Conservation (phyloP, 2,113 vertebrate species). For the Dicaeum eximium region DNA sequence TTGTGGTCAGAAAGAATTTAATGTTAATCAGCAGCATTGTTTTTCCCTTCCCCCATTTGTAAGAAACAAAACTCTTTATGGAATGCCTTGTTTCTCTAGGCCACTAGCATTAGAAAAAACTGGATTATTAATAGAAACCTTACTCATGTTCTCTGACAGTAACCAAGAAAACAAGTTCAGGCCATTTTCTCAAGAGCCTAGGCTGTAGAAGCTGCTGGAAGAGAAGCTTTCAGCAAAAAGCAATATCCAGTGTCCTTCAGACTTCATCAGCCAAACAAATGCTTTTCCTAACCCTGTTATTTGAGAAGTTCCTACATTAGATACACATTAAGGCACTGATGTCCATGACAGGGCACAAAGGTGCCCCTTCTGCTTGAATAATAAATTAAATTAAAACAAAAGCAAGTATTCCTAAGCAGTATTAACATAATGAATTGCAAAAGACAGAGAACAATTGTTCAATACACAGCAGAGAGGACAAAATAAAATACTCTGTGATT, state of each 20-base stretch:
- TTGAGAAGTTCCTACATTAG: not conserved
- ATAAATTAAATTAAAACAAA: not conserved
- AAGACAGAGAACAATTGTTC: not conserved
- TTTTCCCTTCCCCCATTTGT: not conserved
- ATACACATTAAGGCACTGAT: not conserved
- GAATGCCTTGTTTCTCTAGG: not conserved
- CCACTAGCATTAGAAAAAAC: not conserved
- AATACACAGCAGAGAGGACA: not conserved
- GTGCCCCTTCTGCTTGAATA: not conserved
- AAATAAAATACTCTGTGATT: not conserved
- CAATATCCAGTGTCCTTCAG: not conserved
- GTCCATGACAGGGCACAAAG: not conserved
- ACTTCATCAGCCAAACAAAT: not conserved
- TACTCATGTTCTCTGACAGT: not conserved
- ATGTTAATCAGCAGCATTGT: not conserved
- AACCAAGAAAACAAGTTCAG: not conserved
- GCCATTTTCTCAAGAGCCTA: not conserved
- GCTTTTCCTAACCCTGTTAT: not conserved
- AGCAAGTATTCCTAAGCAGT: not conserved
- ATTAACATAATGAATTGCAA: not conserved
- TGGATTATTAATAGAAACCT: not conserved
- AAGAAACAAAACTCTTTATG: not conserved
- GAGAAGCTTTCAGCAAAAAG: not conserved
- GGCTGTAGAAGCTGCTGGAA: not conserved
- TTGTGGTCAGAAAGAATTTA: not conserved